These are phyloP conservation scores for Dioctria linearis DNA, from an alignment of 2,888 invertebrate genomes.

Conservation along the genomic window DNA sequence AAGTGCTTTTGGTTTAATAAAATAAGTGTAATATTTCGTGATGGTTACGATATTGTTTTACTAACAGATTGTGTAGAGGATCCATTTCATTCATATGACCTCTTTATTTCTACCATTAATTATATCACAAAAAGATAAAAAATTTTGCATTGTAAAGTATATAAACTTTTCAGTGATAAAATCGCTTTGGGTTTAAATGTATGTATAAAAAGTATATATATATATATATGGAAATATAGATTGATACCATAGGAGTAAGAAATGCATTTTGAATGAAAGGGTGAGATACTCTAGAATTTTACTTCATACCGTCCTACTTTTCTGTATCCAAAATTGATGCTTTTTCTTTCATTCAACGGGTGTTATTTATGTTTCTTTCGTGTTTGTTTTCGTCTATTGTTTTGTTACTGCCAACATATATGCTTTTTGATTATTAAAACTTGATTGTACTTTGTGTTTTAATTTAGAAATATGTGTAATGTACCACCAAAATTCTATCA, in stretches of 20 bases:
- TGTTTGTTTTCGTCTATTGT: slow-evolving; percentile 49
- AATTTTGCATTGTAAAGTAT: slow-evolving; percentile 33
- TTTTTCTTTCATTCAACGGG: slow-evolving; percentile 43
- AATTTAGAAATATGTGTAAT: slow-evolving; percentile 83
- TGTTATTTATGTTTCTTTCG: slow-evolving; percentile 43
- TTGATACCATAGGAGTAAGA: slow-evolving; percentile 22
- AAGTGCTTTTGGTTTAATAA: slow-evolving; percentile 28
- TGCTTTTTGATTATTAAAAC: slow-evolving; percentile 34
- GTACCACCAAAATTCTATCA: slow-evolving; percentile 94
- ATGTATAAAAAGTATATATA: slow-evolving; percentile 21
- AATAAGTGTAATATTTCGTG: slow-evolving; percentile 20
- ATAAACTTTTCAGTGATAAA: slow-evolving; percentile 38
- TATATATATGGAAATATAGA: no score
- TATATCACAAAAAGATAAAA: slow-evolving; percentile 29
- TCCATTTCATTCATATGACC: slow-evolving; percentile 28
- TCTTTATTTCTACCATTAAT: slow-evolving; percentile 27
- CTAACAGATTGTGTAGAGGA: slow-evolving; percentile 28
- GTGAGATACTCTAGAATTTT: slow-evolving; percentile 44
- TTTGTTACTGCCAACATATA: slow-evolving; percentile 37
- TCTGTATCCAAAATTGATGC: slow-evolving; percentile 45
- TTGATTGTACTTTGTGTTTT: slow-evolving; percentile 35
- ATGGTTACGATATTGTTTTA: slow-evolving; percentile 15
- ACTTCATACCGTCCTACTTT: slow-evolving; percentile 31
- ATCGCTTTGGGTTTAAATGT: slow-evolving; percentile 30
- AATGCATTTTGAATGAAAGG: slow-evolving; percentile 50